Evolutionary conservation across 1,140 invertebrate genomes (phyloP), one percentile per base, ranked within the genome.

Genomic region (Spodoptera frugiperda): DNA sequence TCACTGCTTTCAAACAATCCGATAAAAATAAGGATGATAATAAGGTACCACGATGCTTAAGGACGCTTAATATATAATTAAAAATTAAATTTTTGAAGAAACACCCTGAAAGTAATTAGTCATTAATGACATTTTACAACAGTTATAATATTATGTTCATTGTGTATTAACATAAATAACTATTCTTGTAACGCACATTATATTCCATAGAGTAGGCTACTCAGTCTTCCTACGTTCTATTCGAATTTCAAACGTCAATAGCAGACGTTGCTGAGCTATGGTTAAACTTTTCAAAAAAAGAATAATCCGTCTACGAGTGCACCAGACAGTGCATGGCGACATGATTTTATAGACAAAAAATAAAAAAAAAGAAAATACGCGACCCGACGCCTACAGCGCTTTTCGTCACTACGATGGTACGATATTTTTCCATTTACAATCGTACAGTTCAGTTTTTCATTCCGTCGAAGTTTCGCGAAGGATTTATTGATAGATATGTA

Each of bases 391-490:
- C 65, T 61, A 33, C 25, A 76, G 68, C 72, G 30, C 53, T 54
- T 80, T 81, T 76, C 76, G 76, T 70, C 76, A 67, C 76, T 46
- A 39, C 33, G 33, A 39, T 39, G 33, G 57, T 67, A 59, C 65
- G 57, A 79, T 76, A 71, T 78, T 75, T 77, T 63, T 61, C 68
- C 59, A 72, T 78, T 76, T 81, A 51, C 53, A 46, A 44, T 14
- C 21, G 67, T 54, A 51, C 75, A 19, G 25, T 9, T 46, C 53
- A 63, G 48, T 81, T 78, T 81, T 79, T 78, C 79, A 79, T 79
- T 80, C 15, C 59, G 61, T 48, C 46, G 54, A 14, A 65, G 33
- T 70, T 68, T 65, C 71, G 73, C 73, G 55, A 74, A 72, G 73
- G 55, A 65, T 71, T 70, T 73, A 73, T 73, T 15, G 70, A 59